Evolutionary conservation across 1,140 invertebrate genomes (phyloP), one percentile per base, ranked within the genome.

Genomic region (Samia ricini): DNA sequence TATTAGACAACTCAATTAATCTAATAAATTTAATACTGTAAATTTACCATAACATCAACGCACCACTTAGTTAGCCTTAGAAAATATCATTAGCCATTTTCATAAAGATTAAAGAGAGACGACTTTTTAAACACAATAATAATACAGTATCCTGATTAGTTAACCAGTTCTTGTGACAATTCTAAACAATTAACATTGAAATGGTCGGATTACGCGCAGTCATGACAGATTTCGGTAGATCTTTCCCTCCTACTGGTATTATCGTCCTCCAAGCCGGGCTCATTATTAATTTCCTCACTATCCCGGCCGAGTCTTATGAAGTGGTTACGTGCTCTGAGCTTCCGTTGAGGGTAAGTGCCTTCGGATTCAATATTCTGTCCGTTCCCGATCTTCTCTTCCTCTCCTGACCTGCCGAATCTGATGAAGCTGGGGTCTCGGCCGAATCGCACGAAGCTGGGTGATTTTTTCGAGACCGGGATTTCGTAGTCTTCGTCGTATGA

Each of bases 301-400:
- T 87, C 83, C 29, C 87, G 71, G 7, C 87, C 87, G 1, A 89
- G 79, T 64, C 87, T 80, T 50, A 89, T 81, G 60, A 89, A 89
- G 29, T 88, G 83, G 58, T 88, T 81, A 5, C 83, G 65, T 2
- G 85, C 87, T 54, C 87, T 74, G 70, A 63, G 80, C 61, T 86
- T 89, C 69, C 87, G 83, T 49, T 86, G 77, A 24, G 84, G 84
- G 50, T 81, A 83, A 8, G 74, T 79, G n/a, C 65, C 84, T 0
- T 81, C 78, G 3, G 76, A 66, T 7, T 85, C 77, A n/a, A 79
- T 71, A 21, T 61, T 74, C 58, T 81, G 78, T 57, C 86, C 84
- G n/a, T 71, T 76, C 1, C 55, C 65, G 8, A 24, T 49, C 29
- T 80, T 79, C 0, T 85, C 78, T 0, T 89, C 81, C 1, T 81